Evolutionary conservation across 2,113 vertebrate genomes (phyloP), one percentile per base, ranked within the genome.

Genomic region (Camelus bactrianus): DNA sequence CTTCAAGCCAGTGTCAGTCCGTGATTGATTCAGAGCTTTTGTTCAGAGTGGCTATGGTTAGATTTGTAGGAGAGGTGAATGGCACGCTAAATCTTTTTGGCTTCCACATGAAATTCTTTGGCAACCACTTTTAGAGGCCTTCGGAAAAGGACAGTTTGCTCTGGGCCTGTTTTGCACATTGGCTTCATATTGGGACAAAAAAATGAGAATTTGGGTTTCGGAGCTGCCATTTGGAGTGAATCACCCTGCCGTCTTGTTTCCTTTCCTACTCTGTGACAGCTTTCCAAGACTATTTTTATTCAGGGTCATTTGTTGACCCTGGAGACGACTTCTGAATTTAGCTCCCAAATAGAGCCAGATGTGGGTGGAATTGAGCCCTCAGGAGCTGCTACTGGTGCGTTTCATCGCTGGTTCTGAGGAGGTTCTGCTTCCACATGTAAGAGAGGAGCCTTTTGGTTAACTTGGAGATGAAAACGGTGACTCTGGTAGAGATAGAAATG

Each of bases 231-330:
- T 98, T 97, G 97, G 97, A 97, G 96, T 97, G 98, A 98, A 97
- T 98, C 97, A 97, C 93, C 92, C 96, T 91, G 81, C 95, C 19
- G 89, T 84, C 98, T 97, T 92, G 95, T 88, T 97, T 97, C 98
- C 98, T 90, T 91, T 97, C 97, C 95, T 94, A 19, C 88, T 96
- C 92, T 12, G 10, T 93, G 95, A 97, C 97, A 97, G 93, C 95
- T 93, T 97, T 98, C 96, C 97, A 97, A 96, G 96, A 93, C 97
- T 98, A 98, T 98, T 98, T 98, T 98, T 98, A 97, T 92, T 94
- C 96, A 84, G 97, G 97, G 98, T 98, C 98, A 98, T 97, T 98
- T 90, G 86, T 96, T 98, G 97, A 98, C 98, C 98, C 98, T 98
- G 86, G 92, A 97, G 97, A 97, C 89, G 97, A 96, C 42, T 97